Conservation (phyloP, 2,113 vertebrate genomes). For the Polyodon spathula region DNA sequence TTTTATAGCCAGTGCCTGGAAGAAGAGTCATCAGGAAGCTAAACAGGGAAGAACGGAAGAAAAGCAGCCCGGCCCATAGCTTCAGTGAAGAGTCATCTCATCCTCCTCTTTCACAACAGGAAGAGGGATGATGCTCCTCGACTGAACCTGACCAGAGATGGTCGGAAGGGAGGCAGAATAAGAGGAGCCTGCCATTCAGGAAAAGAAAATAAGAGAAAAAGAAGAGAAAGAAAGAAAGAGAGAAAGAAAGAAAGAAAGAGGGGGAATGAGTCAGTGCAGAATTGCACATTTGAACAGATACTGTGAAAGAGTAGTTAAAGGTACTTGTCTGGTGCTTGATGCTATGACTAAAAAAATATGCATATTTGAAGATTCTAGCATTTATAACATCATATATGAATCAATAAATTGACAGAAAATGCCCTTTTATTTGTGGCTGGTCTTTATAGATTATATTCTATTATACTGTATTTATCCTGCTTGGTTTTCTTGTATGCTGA, state of each 20-base stretch:
- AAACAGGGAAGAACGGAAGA: conserved; percentile 13
- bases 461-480: no score
- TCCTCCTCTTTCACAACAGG: conserved; percentile 63
- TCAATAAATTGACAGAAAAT: no score
- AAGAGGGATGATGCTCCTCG: conserved; percentile 44
- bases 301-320: background rate
- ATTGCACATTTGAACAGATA: background rate
- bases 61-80: conserved; percentile 37
- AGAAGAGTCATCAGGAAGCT: conserved; percentile 8
- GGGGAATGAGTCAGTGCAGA: conserved; percentile 1
- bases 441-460: no score
- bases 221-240: background rate
- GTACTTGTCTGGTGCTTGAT: no score
- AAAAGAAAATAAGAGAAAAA: conserved; percentile 29
- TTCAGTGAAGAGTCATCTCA: conserved; percentile 47
- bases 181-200: conserved; percentile 46
- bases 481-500: no score
- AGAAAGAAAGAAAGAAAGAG: conserved; percentile 13
- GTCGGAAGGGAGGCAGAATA: conserved; percentile 54
- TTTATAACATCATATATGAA: no score
- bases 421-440: no score
- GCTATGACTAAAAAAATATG: no score
- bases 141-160: conserved; percentile 65
- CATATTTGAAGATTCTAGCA: no score
- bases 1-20: no score